Base-by-base conservation (phyloP, 2,797 vertebrate genomes). In the Sebastes oblongus region DNA sequence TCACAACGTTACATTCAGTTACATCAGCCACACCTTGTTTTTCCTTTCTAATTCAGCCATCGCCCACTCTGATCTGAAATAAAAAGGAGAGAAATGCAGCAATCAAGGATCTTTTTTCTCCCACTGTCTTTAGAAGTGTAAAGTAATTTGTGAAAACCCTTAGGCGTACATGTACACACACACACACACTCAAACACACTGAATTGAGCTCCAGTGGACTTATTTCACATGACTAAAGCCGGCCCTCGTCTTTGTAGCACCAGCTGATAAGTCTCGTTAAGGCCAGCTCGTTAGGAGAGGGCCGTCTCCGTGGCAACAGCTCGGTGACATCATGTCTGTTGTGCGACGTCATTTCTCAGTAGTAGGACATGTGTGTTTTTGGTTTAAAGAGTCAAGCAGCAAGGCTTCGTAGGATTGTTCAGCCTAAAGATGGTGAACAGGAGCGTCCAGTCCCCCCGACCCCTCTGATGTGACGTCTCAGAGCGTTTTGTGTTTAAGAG, bases 1-100 rank as follows among this genome's bases (percentile, higher is more conserved):
- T 85, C 71, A 42, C 69, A 81, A 72, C 56, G 42, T 93, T 94
- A 94, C 94, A 94, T 93, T 94, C 89, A 66, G 88, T 94, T 94
- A 85, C 93, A 95, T 95, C 92, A 92, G 86, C 85, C 85, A 54
- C 84, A 86, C 87, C 90, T 90, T 80, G 71, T 77, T 88, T 86
- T 86, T 64, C 46, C 29, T 66, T 80, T 78, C 79, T 66, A 72
- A 84, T 36, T 60, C 75, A 62, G 46, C 82, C 72, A 73, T 79
- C 82, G 30, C 73, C 77, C 59, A 69, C 86, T 83, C 70, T 76
- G 82, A 89, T 86, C 68, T 54, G 29, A 80, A 82, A 80, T 66
- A 81, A 77, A 86, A 70, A 65, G 68, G 3, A 64, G 58, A 81
- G 79, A 78, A 76, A 86, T 8, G 86, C 83, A 80, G 75, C 80